Percentiles rank a stretch among this genome's conserved stretches.
phyloP scores from a whole-genome alignment of 1,140 invertebrate species.

The Drosophila arawakana region DNA sequence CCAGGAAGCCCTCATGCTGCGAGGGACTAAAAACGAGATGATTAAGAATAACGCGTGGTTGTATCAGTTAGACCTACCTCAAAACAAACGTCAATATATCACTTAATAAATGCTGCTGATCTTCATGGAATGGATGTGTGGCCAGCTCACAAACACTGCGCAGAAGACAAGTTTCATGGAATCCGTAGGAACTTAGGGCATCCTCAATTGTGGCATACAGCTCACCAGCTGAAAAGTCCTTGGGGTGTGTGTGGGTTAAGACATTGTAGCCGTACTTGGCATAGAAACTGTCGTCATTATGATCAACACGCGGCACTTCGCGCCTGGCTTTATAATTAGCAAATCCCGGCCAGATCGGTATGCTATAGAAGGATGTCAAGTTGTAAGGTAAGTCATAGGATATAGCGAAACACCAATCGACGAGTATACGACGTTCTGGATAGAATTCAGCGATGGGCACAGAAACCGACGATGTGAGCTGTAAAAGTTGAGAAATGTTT shows the following conservation, averaged over 20 bases:
- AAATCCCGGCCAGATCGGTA: conserved; percentile 79
- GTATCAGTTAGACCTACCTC: conserved; percentile 50
- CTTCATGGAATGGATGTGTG: conserved; percentile 72
- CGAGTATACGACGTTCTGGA: conserved; percentile 70
- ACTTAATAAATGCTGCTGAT: conserved; percentile 63
- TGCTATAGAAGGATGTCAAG: conserved; percentile 68
- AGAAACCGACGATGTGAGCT: conserved; percentile 68
- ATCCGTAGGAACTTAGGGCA: conserved; percentile 57
- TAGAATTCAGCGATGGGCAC: conserved; percentile 62
- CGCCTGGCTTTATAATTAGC: conserved; percentile 64
- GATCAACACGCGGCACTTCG: conserved; percentile 30
- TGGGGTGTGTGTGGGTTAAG: conserved; percentile 51
- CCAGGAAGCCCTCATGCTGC: conserved; percentile 68
- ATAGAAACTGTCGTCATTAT: conserved; percentile 46
- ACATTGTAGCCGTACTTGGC: conserved; percentile 60
- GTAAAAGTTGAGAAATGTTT: neutral
- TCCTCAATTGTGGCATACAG: conserved; percentile 72
- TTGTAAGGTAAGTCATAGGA: conserved; percentile 64
- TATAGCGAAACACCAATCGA: conserved; percentile 80
- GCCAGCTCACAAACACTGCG: conserved; percentile 77
- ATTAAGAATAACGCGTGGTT: neutral
- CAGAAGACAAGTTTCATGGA: conserved; percentile 71
- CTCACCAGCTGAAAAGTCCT: conserved; percentile 75
- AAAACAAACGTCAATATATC: conserved; percentile 75
- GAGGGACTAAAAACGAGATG: conserved; percentile 61